phyloP scores from a whole-genome alignment of 1,140 invertebrate species.

The Drosophila kepulauana region DNA sequence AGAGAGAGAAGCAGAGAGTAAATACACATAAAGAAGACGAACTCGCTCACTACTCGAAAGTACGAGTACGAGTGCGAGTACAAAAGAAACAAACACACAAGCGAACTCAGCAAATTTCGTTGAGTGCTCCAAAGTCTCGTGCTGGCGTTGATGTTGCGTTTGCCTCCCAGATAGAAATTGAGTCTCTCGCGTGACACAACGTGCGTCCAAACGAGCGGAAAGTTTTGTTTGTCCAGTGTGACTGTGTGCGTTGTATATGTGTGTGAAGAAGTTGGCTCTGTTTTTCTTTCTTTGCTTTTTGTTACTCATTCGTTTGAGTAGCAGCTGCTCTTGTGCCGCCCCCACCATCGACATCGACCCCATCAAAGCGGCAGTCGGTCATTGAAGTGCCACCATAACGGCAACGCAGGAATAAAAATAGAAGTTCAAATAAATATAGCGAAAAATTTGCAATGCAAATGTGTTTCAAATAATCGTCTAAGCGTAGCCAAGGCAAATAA shows the following conservation, averaged over 20 bases:
- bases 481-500: slow-evolving; percentile 26
- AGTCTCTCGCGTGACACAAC: slow-evolving; percentile 77
- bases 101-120: slow-evolving; percentile 21
- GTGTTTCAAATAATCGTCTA: slow-evolving; percentile 16
- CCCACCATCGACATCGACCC: slow-evolving; percentile 7
- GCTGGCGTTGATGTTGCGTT: slow-evolving; percentile 43
- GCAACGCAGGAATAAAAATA: slow-evolving; percentile 11
- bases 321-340: slow-evolving; percentile 30
- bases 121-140: slow-evolving; percentile 55
- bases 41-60: slow-evolving; percentile 29
- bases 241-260: slow-evolving; percentile 1
- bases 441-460: slow-evolving; percentile 32
- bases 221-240: slow-evolving; percentile 57
- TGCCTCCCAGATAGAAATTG: slow-evolving; percentile 72
- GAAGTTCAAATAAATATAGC: slow-evolving; percentile 22
- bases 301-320: slow-evolving; percentile 54
- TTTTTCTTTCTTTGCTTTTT: slow-evolving; percentile 63
- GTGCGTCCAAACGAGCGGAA: slow-evolving; percentile 77
- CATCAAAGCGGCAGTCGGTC: slow-evolving; percentile 41
- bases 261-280: slow-evolving; percentile 45
- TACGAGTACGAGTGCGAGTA: slow-evolving; percentile 5
- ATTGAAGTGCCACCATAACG: slow-evolving; percentile 22
- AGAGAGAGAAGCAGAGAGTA: neutral
- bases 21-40: slow-evolving; percentile 25
- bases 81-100: slow-evolving; percentile 18